Evolutionary conservation across 2,888 invertebrate species (phyloP).

Genomic region (Stictocephala bisonia): DNA sequence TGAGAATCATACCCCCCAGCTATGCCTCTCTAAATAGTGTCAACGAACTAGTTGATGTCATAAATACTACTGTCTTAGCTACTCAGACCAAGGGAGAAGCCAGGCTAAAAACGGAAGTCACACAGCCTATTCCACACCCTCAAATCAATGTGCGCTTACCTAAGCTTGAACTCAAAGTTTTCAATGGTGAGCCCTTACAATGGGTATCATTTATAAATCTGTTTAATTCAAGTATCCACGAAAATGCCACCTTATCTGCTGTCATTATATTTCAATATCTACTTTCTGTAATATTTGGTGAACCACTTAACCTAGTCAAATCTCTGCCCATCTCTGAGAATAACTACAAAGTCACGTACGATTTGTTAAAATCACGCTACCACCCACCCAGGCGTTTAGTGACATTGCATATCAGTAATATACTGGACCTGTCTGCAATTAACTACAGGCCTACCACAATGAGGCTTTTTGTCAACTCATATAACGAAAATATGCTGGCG

Average conservation of each 20-base stretch:
- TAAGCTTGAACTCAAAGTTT: constrained; percentile 21
- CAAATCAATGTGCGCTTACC: constrained; percentile 33
- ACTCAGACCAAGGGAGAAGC: no score
- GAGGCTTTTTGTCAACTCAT: constrained; percentile 31
- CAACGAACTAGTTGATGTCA: no score
- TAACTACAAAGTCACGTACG: constrained; percentile 19
- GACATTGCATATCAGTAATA: constrained; percentile 2
- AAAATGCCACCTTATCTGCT: background rate
- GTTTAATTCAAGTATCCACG: constrained; percentile 25
- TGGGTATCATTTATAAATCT: constrained; percentile 33
- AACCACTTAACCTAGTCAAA: constrained; percentile 27
- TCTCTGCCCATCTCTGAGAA: constrained; percentile 19
- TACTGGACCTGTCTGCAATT: constrained; percentile 22
- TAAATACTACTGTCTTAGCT: no score
- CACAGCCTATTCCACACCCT: no score
- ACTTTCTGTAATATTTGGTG: background rate
- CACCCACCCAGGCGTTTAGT: constrained; percentile 22
- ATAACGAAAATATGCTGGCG: constrained; percentile 12
- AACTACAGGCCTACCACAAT: constrained; percentile 19
- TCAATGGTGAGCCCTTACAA: constrained; percentile 20
- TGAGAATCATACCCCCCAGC: no score
- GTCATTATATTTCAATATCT: constrained; percentile 21
- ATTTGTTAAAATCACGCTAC: constrained; percentile 12
- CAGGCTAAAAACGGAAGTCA: no score
- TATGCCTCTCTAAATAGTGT: no score